Evolutionary conservation across 1,140 invertebrate genomes (phyloP), one percentile per base, ranked within the genome.

Genomic region (Cylas formicarius): DNA sequence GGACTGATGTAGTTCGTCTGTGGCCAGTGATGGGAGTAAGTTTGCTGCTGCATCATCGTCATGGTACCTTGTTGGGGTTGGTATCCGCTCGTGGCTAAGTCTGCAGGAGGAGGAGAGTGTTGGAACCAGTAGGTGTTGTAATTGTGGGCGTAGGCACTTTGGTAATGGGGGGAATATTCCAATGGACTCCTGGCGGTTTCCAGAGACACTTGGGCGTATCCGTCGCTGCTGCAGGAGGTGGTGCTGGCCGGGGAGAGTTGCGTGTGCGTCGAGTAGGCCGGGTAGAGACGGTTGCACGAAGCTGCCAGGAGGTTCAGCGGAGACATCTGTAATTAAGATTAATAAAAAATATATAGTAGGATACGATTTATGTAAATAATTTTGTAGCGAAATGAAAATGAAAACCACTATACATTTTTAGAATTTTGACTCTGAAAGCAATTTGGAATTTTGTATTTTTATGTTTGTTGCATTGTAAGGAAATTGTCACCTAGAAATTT

Each of bases 141-240:
- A 20, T 44, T 24, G 31, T 58, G 52, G 9, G 31, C 20, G 38
- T 63, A 62, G 14, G 53, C 11, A 9, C 50, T 32, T 37, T 62
- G 61, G 35, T 61, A 65, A 42, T 62, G 62, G 6, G 62, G 55
- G 0, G 61, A 61, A 43, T 64, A 66, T 11, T 66, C 62, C 32
- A 66, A 38, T 0, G 60, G 57, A 4, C 53, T 56, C 18, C 56
- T 52, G 10, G 57, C 29, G 2, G 55, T 14, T 32, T 66, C 61
- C 24, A 62, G 23, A 10, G 61, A 56, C 7, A 56, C 51, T 34
- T 63, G 62, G 8, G 56, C 42, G 42, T 59, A 62, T 11, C 56
- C 51, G 36, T 66, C 63, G 37, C 58, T 61, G 29, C 58, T 57
- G 39, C 57, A 62, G 2, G 61, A 63, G 2, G 58, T 56, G 3